phyloP scores from a whole-genome alignment of 1,140 invertebrate genomes.

The Psilanteris sp. region DNA sequence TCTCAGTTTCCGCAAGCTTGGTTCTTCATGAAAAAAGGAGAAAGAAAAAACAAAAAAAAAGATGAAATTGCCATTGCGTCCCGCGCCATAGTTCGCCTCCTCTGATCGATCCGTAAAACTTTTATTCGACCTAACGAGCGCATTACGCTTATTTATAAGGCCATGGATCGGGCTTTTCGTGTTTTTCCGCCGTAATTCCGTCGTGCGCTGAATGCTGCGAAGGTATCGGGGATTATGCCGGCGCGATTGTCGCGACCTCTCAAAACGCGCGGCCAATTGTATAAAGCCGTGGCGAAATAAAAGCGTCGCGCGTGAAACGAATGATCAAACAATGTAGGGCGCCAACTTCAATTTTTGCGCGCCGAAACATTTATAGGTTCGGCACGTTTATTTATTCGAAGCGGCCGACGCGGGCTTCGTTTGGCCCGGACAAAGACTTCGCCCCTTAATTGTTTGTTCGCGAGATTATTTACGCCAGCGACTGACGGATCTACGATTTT shows the following conservation, averaged over 20 bases:
- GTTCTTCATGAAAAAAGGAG: constrained; percentile 64
- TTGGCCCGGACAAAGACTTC: no score
- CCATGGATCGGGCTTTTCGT: constrained; percentile 65
- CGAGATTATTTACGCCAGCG: no score
- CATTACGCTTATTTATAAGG: constrained; percentile 75
- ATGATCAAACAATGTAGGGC: constrained; percentile 39
- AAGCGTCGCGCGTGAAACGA: constrained; percentile 50
- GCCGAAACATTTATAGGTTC: no score
- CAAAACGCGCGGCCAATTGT: constrained; percentile 42
- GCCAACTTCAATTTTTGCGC: no score
- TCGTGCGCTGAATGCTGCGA: constrained; percentile 56
- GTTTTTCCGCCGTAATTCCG: constrained; percentile 68
- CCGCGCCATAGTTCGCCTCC: constrained; percentile 38
- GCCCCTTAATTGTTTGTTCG: no score
- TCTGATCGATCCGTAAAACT: constrained; percentile 76
- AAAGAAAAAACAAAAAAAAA: no score
- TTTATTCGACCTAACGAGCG: constrained; percentile 76
- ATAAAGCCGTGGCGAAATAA: constrained; percentile 51
- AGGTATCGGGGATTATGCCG: constrained; percentile 52
- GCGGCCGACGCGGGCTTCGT: no score
- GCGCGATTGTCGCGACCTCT: constrained; percentile 60
- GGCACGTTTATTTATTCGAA: no score
- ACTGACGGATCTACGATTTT: no score
- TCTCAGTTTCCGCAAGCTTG: constrained; percentile 54
- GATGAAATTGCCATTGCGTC: constrained; percentile 56